phyloP scores from a whole-genome alignment of 2,113 vertebrate genomes.

The Tachycineta bicolor region DNA sequence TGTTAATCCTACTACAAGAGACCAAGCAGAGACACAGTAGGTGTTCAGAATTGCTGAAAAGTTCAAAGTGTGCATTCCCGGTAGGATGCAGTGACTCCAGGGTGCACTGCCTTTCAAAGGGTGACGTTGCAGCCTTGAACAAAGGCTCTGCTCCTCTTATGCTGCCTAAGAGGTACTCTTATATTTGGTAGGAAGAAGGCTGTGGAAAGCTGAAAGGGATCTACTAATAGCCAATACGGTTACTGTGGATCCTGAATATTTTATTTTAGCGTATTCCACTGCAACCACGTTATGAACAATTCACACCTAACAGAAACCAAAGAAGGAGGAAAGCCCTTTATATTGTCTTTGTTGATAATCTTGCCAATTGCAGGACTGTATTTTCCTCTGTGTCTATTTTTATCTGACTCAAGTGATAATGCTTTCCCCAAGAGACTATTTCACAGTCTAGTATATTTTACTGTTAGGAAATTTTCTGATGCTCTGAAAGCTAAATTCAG shows the following conservation, averaged over 20 bases:
- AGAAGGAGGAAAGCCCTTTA: neutral
- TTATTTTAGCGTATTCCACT: neutral
- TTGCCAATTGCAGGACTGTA: neutral
- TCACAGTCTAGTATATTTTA: neutral
- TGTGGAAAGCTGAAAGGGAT: neutral
- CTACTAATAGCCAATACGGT: neutral
- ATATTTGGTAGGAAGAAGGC: neutral
- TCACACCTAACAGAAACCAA: neutral
- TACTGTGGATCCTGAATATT: neutral
- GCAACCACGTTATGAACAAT: neutral
- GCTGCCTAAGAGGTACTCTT: neutral
- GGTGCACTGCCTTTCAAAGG: conserved; percentile 26
- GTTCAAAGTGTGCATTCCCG: conserved; percentile 22
- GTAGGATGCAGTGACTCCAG: conserved; percentile 11
- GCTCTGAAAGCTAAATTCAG: neutral
- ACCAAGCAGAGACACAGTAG: conserved; percentile 53
- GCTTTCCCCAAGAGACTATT: neutral
- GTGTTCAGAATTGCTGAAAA: conserved; percentile 47
- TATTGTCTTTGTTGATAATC: neutral
- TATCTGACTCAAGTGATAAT: neutral
- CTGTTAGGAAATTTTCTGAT: neutral
- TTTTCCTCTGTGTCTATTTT: neutral
- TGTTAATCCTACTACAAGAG: conserved; percentile 69
- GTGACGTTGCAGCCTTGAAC: neutral
- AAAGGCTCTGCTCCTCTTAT: neutral